Base-by-base conservation (phyloP, 2,888 invertebrate genomes). In the Troides helena region DNA sequence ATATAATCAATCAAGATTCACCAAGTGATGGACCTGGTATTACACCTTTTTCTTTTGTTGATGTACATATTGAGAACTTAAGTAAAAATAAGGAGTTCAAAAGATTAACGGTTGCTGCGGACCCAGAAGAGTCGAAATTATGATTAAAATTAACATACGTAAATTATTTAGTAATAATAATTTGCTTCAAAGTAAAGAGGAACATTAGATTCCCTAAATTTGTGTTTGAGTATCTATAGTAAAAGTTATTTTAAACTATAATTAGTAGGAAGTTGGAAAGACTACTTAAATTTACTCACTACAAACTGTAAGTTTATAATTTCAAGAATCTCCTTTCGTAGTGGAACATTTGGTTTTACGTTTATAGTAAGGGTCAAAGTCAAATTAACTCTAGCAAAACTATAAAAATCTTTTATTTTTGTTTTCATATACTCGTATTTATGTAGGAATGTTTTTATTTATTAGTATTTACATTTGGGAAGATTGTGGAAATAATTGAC, bases 111-210 rank as follows among this genome's bases (percentile, higher is more conserved):
- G 85, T 85, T 63, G 72, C 77, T 58, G 72, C 77, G 17, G 78
- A 74, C 56, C 80, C 76, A 18, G 91, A 91, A 74, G 92, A 92
- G 76, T 92, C 92, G 4, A 90, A 89, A 78, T 81, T 92, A 76
- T 92, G 80, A 78, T 62, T 39, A 56, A 39, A 62, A 56, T n/a
- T n/a, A 53, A 53, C 5, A n/a, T 53, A n/a, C n/a, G n/a, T 3
- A 14, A 46, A 2, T 14, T 14, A 46, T 17, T 50, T 50, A 17
- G 50, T 17, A 17, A 4, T 50, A 14, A 53, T 53, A n/a, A n/a
- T 53, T 53, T 53, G 3, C 3, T 53, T n/a, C n/a, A n/a, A 53
- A 53, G 18, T n/a, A 5, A 53, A n/a, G 8, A 5, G 50, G 12
- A 53, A 53, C 6, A 53, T n/a, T 6, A n/a, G 53, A 53, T 50